These are phyloP conservation scores for Tyto alba DNA, from an alignment of 2,113 vertebrate genomes.

Conservation along the genomic window DNA sequence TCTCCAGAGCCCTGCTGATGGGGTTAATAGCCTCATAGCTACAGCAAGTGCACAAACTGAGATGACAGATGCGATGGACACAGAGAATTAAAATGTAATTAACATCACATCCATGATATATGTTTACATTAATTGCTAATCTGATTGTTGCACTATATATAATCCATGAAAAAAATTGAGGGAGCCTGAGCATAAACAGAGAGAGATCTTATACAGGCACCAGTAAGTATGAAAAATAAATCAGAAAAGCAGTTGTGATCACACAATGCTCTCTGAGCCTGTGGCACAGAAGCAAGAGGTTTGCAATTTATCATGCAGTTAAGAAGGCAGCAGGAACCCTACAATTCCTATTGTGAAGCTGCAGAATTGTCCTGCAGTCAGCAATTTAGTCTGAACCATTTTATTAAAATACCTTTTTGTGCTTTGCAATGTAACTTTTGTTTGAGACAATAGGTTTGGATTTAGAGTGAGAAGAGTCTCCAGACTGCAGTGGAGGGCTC, in stretches of 20 bases:
- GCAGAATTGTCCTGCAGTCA: conserved; percentile 33
- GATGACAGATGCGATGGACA: background rate
- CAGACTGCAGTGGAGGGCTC: background rate
- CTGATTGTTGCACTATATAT: background rate
- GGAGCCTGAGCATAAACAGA: background rate
- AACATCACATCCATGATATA: background rate
- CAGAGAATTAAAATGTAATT: conserved; percentile 8
- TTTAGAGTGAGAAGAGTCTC: background rate
- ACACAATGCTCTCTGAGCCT: background rate
- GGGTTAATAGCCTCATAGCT: background rate
- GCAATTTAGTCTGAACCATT: background rate
- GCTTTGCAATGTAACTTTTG: background rate
- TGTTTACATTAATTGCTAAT: background rate
- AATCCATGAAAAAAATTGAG: background rate
- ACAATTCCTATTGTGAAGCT: background rate
- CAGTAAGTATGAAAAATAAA: conserved; percentile 2
- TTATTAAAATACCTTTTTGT: background rate
- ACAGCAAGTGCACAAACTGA: background rate
- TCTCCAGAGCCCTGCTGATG: background rate
- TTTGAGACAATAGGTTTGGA: background rate
- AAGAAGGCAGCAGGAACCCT: conserved; percentile 3
- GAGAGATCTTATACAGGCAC: background rate
- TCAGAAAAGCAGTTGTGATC: background rate
- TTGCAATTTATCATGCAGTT: conserved; percentile 38
- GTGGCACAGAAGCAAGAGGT: background rate